Evolutionary conservation across 2,888 invertebrate genomes (phyloP).

Genomic region (Nasonia oneida): DNA sequence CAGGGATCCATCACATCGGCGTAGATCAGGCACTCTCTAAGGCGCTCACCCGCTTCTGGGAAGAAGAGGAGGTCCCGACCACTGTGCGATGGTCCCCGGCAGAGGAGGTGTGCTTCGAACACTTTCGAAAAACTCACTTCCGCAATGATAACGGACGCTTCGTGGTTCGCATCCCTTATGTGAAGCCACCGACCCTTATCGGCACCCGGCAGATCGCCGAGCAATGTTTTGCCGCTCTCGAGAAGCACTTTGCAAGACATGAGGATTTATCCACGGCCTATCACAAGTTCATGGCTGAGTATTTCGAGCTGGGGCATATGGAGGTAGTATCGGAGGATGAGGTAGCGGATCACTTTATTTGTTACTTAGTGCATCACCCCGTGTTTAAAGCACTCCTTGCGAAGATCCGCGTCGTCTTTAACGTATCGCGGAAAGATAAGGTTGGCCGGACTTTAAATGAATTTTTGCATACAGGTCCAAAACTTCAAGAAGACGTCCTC

Average conservation of each 20-base stretch:
- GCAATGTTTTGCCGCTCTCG: background rate
- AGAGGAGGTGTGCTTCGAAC: background rate
- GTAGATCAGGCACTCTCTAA: background rate
- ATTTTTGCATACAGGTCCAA: conserved; percentile 7
- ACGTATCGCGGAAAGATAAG: background rate
- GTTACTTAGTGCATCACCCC: conserved; percentile 6
- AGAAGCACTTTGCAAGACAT: background rate
- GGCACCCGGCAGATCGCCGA: background rate
- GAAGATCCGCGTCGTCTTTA: background rate
- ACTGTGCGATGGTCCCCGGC: background rate
- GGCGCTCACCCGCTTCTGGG: background rate
- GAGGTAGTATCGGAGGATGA: background rate
- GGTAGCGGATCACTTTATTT: background rate
- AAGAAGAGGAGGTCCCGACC: background rate
- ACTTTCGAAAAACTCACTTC: too few species aligned
- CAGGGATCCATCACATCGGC: background rate
- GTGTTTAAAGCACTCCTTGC: background rate
- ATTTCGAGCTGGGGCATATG: background rate
- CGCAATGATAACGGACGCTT: background rate
- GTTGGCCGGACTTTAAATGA: background rate
- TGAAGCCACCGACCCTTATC: background rate
- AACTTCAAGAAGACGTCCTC: background rate
- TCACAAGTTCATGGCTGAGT: background rate
- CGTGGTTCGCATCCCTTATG: background rate
- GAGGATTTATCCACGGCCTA: background rate